Base-by-base conservation (phyloP, 2,113 vertebrate species). In the Sorex fumeus region DNA sequence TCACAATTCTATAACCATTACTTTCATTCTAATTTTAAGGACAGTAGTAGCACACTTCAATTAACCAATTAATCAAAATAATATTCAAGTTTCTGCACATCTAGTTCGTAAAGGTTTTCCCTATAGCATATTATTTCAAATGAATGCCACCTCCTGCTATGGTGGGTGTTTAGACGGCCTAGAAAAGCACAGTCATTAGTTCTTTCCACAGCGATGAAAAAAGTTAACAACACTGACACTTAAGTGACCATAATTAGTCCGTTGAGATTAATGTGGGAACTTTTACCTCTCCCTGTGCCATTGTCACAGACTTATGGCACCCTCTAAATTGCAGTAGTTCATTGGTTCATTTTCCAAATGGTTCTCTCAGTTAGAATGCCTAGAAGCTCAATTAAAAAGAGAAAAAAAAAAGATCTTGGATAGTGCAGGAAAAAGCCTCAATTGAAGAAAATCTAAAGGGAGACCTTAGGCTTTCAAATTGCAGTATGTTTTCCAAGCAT, bases 31-130 rank as follows among this genome's bases (percentile, higher is more conserved):
- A 87, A 95, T 96, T 96, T 94, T 97, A 93, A 95, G 84, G 96
- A 95, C 77, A 92, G 87, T 96, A 77, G 87, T 95, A 91, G 70
- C 36, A 93, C 89, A 83, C 84, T 92, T 96, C 96, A 97, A 96
- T 96, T 96, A 97, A 96, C 87, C 91, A 95, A 95, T 96, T 95
- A 95, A 96, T 97, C 96, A 97, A 95, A 97, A 95, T 96, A 94
- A 96, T 94, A 96, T 94, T 94, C 84, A 72, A 78, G 89, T 95
- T 95, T 92, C 86, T 96, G 70, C 91, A 96, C 70, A 95, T 95
- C 50, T 84, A 88, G 92, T 92, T 90, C 66, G 10, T 88, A 92
- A 93, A 94, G 45, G 32, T 50, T 88, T 36, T 91, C 75, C 79
- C 45, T 67, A 16, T 50, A 81, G 92, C 72, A 92, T 53, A 93